Base-by-base conservation (phyloP, 2,797 vertebrate species). In the Arremon aurantiirostris region DNA sequence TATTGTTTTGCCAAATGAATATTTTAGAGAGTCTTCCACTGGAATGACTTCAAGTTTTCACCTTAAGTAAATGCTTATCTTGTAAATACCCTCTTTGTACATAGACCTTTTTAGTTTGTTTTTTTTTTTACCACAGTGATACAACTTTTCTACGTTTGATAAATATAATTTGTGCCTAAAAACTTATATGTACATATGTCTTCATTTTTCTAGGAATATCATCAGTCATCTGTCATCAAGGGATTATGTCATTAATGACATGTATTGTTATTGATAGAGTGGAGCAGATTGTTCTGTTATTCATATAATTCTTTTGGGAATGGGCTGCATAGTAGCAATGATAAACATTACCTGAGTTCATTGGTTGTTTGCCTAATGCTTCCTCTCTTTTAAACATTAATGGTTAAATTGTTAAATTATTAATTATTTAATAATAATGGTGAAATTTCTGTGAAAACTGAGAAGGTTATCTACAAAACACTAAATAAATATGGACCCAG, bases 81-180 rank as follows among this genome's bases (percentile, higher is more conserved):
- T 73, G 28, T 8, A 83, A 64, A 47, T 81, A 30, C 7, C 7
- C 5, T 64, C 16, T 46, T 37, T 11, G 42, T 52, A 15, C 27
- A 52, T 28, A 50, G 49, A 50, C 47, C 10, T 28, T 28, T 50
- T 26, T 26, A 14, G 47, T 24, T 47, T 47, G 23, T 39, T 39
- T 11, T 24, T 30, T 42, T 76, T 64, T 91, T 69, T 5, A 47
- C 4, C 4, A 34, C 4, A 22, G 4, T 44, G 6, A 24, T 42
- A 35, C 0, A 22, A 14, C 9, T 64, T 59, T 55, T 18, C 12
- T 32, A 2, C 3, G 0, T 37, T 69, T 73, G 28, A 24, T 20
- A 3, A 71, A 28, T 19, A 32, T 49, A 46, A 26, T 44, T 73
- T 55, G 1, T 49, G 3, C 9, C 30, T 55, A 50, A 63, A 86